Evolutionary conservation across 2,888 invertebrate genomes (phyloP).

Genomic region (Anaspis maculata): DNA sequence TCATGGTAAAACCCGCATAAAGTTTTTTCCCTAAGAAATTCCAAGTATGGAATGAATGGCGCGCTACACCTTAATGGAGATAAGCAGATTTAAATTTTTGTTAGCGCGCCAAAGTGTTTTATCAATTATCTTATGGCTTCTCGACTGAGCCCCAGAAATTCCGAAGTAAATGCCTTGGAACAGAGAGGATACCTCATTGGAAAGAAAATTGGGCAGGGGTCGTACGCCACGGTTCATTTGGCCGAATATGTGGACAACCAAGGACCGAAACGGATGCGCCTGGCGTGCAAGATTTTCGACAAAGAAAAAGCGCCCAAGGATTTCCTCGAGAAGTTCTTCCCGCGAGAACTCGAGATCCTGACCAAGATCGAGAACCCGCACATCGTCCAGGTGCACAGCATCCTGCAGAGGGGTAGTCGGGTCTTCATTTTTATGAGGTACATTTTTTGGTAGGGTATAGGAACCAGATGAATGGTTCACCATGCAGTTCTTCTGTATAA

Average conservation of each 20-base stretch:
- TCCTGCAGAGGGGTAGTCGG: constrained; percentile 70
- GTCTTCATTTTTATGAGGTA: constrained; percentile 84
- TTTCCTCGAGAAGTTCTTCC: constrained; percentile 88
- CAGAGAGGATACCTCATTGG: constrained; percentile 71
- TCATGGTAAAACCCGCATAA: constrained; percentile 6
- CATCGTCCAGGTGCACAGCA: constrained; percentile 83
- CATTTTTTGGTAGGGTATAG: neutral
- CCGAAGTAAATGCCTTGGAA: constrained; percentile 78
- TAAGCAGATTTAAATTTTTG: constrained; percentile 10
- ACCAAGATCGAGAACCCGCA: constrained; percentile 85
- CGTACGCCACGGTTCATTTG: constrained; percentile 83
- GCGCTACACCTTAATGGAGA: constrained; percentile 10
- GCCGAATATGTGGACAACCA: constrained; percentile 71
- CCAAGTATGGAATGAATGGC: constrained; percentile 13
- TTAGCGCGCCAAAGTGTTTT: constrained; percentile 8
- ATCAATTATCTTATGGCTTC: constrained; percentile 49
- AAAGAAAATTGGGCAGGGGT: constrained; percentile 84
- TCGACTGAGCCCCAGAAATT: constrained; percentile 67
- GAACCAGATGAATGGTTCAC: too few species aligned
- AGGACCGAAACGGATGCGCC: constrained; percentile 61
- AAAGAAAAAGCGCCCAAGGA: constrained; percentile 81
- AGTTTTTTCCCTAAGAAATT: constrained; percentile 8
- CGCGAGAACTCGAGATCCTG: constrained; percentile 83
- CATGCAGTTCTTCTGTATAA: too few species aligned
- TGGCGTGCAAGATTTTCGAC: constrained; percentile 88